Percentiles rank a stretch among this genome's conserved stretches.
Conservation (phyloP, 2,888 invertebrate genomes). For the Cordilura impudica region DNA sequence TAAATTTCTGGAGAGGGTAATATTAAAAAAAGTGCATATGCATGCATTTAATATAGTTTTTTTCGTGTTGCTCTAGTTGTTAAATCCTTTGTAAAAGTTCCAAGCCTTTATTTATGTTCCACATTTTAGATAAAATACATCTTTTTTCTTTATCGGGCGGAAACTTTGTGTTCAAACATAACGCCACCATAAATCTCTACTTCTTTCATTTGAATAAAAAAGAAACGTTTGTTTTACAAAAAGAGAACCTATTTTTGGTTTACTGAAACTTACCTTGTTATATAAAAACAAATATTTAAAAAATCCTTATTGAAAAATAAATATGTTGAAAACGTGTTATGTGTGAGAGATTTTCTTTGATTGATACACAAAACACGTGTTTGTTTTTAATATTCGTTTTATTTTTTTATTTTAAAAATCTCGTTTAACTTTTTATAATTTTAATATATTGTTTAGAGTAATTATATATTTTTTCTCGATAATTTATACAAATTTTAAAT, state of each 20-base stretch:
- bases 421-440: constrained; percentile 40
- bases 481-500: constrained; percentile 43
- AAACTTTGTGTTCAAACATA: neutral
- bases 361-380: constrained; percentile 29
- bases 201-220: neutral
- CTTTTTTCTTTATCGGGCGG: too few species aligned
- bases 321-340: neutral
- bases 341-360: neutral
- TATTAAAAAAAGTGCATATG: too few species aligned
- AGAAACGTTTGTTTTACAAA: constrained; percentile 40
- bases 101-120: too few species aligned
- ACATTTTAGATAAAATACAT: too few species aligned
- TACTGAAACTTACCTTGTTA: constrained; percentile 45
- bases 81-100: too few species aligned
- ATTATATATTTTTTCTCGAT: constrained; percentile 14
- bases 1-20: too few species aligned
- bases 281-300: neutral
- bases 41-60: too few species aligned
- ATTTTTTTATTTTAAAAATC: constrained; percentile 46
- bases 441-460: constrained; percentile 3
- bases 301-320: constrained; percentile 15
- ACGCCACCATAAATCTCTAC: too few species aligned
- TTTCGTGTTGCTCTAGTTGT: too few species aligned
- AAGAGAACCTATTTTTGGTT: neutral
- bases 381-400: constrained; percentile 6